phyloP scores from a whole-genome alignment of 1,140 invertebrate genomes.

The Pissodes strobi region DNA sequence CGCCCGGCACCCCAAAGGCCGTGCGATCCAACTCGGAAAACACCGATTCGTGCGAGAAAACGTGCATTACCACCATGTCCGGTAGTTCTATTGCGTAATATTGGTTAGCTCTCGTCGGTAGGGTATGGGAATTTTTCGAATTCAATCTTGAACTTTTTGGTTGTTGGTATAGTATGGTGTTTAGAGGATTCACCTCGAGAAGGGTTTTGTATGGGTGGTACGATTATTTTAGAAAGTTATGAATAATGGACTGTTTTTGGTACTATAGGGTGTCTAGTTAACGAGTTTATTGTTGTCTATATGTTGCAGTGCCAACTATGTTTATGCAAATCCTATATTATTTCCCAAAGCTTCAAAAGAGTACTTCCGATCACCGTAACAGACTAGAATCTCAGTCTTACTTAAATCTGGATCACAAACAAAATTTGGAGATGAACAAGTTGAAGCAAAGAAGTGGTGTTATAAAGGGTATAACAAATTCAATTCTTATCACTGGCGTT shows the following conservation, averaged over 20 bases:
- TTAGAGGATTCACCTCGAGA: not conserved
- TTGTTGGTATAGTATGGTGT: slow-evolving; percentile 11
- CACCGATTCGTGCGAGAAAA: slow-evolving; percentile 55
- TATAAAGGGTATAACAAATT: too few relatives aligned
- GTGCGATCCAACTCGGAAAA: slow-evolving; percentile 55
- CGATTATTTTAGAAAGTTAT: slow-evolving; percentile 7
- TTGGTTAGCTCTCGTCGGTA: slow-evolving; percentile 20
- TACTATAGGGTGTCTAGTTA: not conserved
- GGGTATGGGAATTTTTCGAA: slow-evolving; percentile 23
- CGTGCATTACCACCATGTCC: slow-evolving; percentile 65
- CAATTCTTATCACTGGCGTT: too few relatives aligned
- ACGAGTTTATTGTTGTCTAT: too few relatives aligned
- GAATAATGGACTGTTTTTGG: not conserved
- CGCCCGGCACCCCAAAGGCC: slow-evolving; percentile 49
- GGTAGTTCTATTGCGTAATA: slow-evolving; percentile 70
- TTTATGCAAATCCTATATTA: too few relatives aligned
- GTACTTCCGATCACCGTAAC: too few relatives aligned
- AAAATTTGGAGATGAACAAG: too few relatives aligned
- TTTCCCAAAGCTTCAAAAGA: too few relatives aligned
- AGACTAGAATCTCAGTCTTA: too few relatives aligned
- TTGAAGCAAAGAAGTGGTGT: too few relatives aligned
- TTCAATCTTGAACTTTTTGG: slow-evolving; percentile 4
- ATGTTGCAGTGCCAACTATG: too few relatives aligned
- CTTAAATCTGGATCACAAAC: too few relatives aligned
- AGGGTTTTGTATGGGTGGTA: not conserved